phyloP scores from a whole-genome alignment of 2,797 vertebrate species.

The Philypnodon macrostomus region DNA sequence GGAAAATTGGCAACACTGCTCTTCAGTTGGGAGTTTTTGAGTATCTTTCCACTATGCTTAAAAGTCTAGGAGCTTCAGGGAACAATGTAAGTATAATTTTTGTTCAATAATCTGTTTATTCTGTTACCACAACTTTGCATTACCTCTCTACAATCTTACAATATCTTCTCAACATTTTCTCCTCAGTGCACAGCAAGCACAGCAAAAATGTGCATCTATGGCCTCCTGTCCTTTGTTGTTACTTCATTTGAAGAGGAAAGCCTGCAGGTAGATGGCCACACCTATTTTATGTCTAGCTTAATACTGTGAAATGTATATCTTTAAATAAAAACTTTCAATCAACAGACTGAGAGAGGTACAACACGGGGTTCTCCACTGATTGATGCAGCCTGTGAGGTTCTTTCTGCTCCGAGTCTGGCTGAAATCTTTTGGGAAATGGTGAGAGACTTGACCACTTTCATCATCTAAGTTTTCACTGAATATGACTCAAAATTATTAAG shows the following conservation, averaged over 20 bases:
- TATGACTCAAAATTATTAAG: not conserved
- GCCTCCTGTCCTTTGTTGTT: slow-evolving; percentile 92
- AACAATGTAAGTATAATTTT: slow-evolving; percentile 92
- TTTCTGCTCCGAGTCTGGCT: slow-evolving; percentile 89
- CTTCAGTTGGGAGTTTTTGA: slow-evolving; percentile 92
- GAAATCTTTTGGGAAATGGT: slow-evolving; percentile 98
- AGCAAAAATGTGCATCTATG: slow-evolving; percentile 93
- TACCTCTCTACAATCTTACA: too few relatives aligned
- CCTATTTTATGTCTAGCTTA: not conserved
- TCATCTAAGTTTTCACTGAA: not conserved
- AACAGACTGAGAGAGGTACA: slow-evolving; percentile 46
- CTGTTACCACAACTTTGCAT: too few relatives aligned
- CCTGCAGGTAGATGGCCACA: slow-evolving; percentile 82
- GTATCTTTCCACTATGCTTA: slow-evolving; percentile 89
- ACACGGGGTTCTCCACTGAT: slow-evolving; percentile 81
- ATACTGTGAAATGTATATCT: not conserved
- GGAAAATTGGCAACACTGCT: slow-evolving; percentile 86
- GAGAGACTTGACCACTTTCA: slow-evolving; percentile 49
- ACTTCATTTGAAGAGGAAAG: slow-evolving; percentile 92
- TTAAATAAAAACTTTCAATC: not conserved
- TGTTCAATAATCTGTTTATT: not conserved
- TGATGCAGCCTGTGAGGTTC: slow-evolving; percentile 91
- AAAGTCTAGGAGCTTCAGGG: slow-evolving; percentile 83
- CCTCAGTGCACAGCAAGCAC: slow-evolving; percentile 92
- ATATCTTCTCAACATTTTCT: not conserved